Evolutionary conservation across 1,140 invertebrate species (phyloP).

Genomic region (Propsilocerus akamusi): DNA sequence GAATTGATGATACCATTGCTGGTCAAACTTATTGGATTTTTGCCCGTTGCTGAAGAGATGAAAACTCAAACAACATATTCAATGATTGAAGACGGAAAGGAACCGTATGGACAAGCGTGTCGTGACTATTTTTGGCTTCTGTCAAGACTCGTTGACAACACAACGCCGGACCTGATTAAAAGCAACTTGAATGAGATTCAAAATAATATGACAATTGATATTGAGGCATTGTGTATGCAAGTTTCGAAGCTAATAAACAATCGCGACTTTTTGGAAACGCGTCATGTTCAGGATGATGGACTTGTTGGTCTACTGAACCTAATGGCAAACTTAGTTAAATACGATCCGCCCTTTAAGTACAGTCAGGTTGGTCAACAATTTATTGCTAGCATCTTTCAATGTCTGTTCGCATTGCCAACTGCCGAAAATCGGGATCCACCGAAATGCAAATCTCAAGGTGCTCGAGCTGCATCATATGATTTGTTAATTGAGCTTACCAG

Average conservation of each 20-base stretch:
- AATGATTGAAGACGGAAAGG: conserved; percentile 62
- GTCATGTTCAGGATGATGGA: conserved; percentile 75
- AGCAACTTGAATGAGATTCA: conserved; percentile 35
- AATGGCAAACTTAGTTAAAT: conserved; percentile 69
- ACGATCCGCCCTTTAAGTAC: conserved; percentile 70
- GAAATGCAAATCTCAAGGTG: conserved; percentile 79
- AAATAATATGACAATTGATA: conserved; percentile 34
- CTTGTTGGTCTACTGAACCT: conserved; percentile 75
- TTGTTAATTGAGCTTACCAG: conserved; percentile 72
- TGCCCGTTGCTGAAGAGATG: conserved; percentile 70
- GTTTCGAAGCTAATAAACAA: conserved; percentile 53
- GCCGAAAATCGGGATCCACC: conserved; percentile 68
- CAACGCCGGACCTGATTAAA: conserved; percentile 60
- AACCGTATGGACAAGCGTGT: conserved; percentile 82
- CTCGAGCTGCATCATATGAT: conserved; percentile 77
- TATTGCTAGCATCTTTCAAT: conserved; percentile 60
- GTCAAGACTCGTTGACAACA: conserved; percentile 66
- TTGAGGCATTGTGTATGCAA: conserved; percentile 56
- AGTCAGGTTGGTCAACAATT: conserved; percentile 56
- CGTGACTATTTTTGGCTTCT: conserved; percentile 87
- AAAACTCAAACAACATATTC: conserved; percentile 43
- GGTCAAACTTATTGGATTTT: conserved; percentile 55
- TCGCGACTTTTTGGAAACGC: conserved; percentile 62
- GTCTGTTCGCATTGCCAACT: conserved; percentile 76
- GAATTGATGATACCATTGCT: conserved; percentile 55